These are phyloP conservation scores for Conger conger DNA, from an alignment of 2,113 vertebrate species.

Conservation along the genomic window DNA sequence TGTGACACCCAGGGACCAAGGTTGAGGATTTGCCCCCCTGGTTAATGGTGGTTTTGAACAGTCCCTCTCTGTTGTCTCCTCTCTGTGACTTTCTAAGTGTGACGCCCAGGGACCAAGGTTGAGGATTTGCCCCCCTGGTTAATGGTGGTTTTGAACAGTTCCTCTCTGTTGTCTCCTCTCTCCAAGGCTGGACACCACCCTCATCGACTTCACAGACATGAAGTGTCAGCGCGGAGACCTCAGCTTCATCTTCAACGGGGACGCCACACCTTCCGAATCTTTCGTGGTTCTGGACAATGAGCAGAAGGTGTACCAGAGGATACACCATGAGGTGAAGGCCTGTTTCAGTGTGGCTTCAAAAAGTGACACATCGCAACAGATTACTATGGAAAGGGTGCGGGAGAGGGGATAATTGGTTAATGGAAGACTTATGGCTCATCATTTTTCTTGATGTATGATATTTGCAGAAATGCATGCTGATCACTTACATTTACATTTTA, in stretches of 20 bases:
- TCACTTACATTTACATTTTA: no score
- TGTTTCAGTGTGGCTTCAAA: not conserved
- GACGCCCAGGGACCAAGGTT: no score
- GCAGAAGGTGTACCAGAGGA: conserved; percentile 97
- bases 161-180: conserved; percentile 5
- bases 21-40: no score
- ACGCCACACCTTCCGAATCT: conserved; percentile 89
- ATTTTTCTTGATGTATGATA: not conserved
- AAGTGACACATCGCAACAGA: not conserved
- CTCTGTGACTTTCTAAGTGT: no score
- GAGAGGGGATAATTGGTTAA: no score
- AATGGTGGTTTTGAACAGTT: no score
- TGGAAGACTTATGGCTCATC: not conserved
- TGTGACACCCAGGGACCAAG: no score
- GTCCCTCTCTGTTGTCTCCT: no score
- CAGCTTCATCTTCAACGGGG: conserved; percentile 98
- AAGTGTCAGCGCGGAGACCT: conserved; percentile 98
- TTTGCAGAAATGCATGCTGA: not conserved
- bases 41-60: no score
- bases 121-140: no score
- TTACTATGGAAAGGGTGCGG: no score
- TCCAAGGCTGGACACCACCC: conserved; percentile 92
- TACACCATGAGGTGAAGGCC: conserved; percentile 88
- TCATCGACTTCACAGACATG: conserved; percentile 99
- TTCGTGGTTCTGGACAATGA: conserved; percentile 98